A percentile compares a stretch with the other conserved stretches of the same genome.
Conservation (phyloP, 2,113 vertebrate species). For the Istiophorus platypterus region DNA sequence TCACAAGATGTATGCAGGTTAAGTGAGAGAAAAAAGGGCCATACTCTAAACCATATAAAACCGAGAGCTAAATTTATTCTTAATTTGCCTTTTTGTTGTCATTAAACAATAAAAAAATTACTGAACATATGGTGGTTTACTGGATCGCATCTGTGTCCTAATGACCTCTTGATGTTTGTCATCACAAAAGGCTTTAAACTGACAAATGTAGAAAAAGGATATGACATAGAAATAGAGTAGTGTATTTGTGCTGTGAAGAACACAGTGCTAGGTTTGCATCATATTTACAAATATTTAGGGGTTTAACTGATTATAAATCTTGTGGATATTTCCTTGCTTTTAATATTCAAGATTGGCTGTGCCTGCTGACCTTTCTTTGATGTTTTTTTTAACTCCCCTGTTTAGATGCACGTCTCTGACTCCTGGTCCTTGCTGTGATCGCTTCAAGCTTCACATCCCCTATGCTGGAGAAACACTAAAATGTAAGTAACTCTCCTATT, state of each 20-base stretch:
- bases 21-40: background rate
- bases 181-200: background rate
- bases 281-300: background rate
- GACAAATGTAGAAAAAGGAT: no score
- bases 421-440: conserved; percentile 95
- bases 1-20: no score
- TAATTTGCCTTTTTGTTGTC: no score
- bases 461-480: conserved; percentile 98
- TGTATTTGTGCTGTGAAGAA: background rate
- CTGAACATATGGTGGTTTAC: no score
- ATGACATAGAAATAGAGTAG: no score
- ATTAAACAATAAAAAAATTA: no score
- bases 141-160: no score
- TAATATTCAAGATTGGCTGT: background rate
- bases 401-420: conserved; percentile 94
- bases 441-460: conserved; percentile 98
- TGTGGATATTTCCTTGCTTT: background rate
- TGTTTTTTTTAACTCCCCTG: conserved; percentile 27
- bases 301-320: background rate
- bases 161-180: background rate
- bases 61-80: no score
- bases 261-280: background rate
- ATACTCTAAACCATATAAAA: background rate
- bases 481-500: conserved; percentile 86
- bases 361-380: background rate